Percentiles rank a stretch among this genome's conserved stretches.
Evolutionary conservation across 2,113 vertebrate species (phyloP).

Genomic region (Mastomys coucha): DNA sequence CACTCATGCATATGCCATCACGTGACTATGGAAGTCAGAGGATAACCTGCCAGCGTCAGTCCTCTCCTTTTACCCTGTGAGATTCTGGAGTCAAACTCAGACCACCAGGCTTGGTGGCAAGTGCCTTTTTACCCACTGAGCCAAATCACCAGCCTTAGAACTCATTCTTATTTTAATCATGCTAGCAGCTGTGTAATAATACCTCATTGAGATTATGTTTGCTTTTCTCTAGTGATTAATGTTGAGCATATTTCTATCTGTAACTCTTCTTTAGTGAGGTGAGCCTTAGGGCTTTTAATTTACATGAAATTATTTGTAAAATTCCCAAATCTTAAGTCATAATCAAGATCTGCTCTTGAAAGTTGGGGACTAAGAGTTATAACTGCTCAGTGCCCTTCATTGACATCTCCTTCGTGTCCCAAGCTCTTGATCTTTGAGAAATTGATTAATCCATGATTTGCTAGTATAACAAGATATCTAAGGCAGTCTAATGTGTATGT

Average conservation of each 20-base stretch:
- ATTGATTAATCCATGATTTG: neutral
- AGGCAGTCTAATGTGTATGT: neutral
- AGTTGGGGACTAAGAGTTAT: neutral
- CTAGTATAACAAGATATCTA: neutral
- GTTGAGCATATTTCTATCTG: neutral
- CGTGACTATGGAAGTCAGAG: neutral
- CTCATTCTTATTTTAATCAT: conserved; percentile 17
- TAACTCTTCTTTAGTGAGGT: conserved; percentile 17
- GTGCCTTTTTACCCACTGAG: neutral
- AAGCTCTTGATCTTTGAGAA: neutral
- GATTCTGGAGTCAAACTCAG: neutral
- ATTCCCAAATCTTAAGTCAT: conserved; percentile 33
- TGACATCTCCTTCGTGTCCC: neutral
- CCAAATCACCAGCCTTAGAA: neutral
- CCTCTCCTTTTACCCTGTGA: neutral
- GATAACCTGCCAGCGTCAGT: neutral
- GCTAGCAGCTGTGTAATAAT: neutral
- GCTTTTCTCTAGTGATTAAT: conserved; percentile 41
- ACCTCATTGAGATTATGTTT: conserved; percentile 12
- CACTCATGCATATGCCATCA: neutral
- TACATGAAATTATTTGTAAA: conserved; percentile 18
- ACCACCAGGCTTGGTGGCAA: neutral
- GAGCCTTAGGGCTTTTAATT: conserved; percentile 43
- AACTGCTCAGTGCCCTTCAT: neutral
- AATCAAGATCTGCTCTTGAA: conserved; percentile 27